These are phyloP conservation scores for Scyliorhinus canicula DNA, from an alignment of 2,797 vertebrate genomes.

Conservation along the genomic window DNA sequence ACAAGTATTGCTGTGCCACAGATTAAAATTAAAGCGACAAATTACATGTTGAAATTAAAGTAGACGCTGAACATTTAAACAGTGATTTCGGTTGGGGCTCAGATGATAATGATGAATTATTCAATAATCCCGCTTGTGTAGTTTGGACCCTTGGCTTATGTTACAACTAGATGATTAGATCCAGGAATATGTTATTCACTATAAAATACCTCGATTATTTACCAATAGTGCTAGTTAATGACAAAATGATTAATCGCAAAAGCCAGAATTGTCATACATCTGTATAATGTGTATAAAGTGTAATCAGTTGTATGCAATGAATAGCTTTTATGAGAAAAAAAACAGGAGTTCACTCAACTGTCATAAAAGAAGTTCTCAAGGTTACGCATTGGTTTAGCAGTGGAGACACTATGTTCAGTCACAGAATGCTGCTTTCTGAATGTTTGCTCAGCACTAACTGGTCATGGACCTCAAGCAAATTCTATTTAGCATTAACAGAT, in stretches of 20 bases:
- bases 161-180: neutral
- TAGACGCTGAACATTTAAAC: neutral
- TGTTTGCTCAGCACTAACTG: conserved; percentile 96
- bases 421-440: conserved; percentile 81
- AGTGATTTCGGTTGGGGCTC: neutral
- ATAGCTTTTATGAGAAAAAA: conserved; percentile 39
- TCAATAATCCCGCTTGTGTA: neutral
- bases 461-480: conserved; percentile 74
- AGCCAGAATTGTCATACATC: neutral
- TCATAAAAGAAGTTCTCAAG: conserved; percentile 63
- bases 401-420: conserved; percentile 66
- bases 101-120: neutral
- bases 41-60: neutral
- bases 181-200: neutral
- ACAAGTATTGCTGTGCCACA: neutral
- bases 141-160: neutral
- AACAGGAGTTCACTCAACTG: conserved; percentile 56
- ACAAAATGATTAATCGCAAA: neutral
- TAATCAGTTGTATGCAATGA: neutral
- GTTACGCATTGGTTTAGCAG: conserved; percentile 76
- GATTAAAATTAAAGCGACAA: neutral
- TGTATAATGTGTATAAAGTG: conserved; percentile 8
- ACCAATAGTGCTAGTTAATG: neutral
- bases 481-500: conserved; percentile 96
- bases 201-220: neutral